Conservation (phyloP, 2,113 vertebrate genomes). For the Cyrtonyx montezumae region DNA sequence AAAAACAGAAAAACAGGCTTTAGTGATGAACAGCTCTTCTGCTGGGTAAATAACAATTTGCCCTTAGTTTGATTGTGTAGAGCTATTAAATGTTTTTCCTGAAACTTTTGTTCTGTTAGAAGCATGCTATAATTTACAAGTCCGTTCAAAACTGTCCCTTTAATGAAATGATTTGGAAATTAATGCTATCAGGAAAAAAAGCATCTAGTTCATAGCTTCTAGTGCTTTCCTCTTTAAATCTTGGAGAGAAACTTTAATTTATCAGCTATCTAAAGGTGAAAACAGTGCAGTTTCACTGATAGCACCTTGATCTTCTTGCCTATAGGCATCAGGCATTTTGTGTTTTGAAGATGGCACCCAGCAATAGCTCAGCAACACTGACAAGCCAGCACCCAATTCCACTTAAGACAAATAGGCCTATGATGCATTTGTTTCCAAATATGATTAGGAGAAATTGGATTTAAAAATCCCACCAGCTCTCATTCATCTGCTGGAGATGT, state of each 20-base stretch:
- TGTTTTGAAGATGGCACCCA: not conserved
- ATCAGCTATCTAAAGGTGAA: constrained; percentile 57
- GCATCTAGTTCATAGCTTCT: constrained; percentile 70
- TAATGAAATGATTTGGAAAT: constrained; percentile 80
- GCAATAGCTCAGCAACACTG: not conserved
- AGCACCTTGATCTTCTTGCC: constrained; percentile 22
- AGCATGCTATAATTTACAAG: constrained; percentile 74
- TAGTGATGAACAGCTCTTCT: constrained; percentile 55
- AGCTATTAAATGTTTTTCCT: constrained; percentile 72
- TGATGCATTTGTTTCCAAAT: not conserved
- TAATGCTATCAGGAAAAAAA: constrained; percentile 74
- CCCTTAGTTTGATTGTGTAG: constrained; percentile 79
- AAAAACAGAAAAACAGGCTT: constrained; percentile 49
- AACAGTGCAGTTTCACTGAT: constrained; percentile 31
- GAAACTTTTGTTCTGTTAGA: constrained; percentile 74
- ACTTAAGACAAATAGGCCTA: not conserved
- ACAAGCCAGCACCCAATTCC: not conserved
- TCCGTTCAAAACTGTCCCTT: constrained; percentile 68
- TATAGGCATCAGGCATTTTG: not conserved
- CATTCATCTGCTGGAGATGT: rapidly evolving
- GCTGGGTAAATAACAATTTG: constrained; percentile 71
- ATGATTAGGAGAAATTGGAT: not conserved
- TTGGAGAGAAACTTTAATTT: constrained; percentile 65
- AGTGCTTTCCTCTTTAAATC: constrained; percentile 60
- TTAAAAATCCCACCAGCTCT: not conserved